phyloP scores from a whole-genome alignment of 2,888 invertebrate genomes.

The Lycocerus yunnanus region DNA sequence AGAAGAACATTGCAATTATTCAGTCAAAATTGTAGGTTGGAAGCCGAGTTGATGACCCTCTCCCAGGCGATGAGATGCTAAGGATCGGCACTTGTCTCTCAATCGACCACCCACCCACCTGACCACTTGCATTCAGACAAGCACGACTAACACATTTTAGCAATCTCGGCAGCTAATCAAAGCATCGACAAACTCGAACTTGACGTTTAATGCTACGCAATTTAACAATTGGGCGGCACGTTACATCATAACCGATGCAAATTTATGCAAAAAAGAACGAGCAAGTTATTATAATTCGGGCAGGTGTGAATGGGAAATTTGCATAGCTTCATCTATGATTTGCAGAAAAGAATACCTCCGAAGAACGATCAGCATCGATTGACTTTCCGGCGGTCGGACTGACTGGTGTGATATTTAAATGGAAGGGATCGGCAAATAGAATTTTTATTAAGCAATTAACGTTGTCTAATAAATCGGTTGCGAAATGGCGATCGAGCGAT shows the following conservation, averaged over 20 bases:
- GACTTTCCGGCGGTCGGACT: neutral
- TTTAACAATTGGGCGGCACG: neutral
- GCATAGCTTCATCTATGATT: neutral
- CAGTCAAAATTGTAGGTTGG: too few relatives aligned
- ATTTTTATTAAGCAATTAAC: neutral
- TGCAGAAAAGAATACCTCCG: neutral
- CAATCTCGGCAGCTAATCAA: neutral
- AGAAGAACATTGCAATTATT: too few relatives aligned
- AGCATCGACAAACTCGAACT: neutral
- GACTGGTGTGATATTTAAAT: neutral
- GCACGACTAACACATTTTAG: neutral
- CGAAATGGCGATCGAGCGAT: neutral
- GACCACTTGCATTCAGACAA: neutral
- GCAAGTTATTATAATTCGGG: neutral
- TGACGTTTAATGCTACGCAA: neutral
- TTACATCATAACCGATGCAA: neutral
- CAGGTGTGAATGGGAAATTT: neutral
- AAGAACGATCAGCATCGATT: neutral
- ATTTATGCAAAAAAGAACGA: neutral
- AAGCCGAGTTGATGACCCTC: too few relatives aligned
- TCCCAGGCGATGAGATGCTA: too few relatives aligned
- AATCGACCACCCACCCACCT: neutral
- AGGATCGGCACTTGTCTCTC: neutral
- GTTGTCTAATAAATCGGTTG: neutral
- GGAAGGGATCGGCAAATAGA: neutral